phyloP scores from a whole-genome alignment of 2,113 vertebrate genomes.

The Datnioides undecimradiatus region DNA sequence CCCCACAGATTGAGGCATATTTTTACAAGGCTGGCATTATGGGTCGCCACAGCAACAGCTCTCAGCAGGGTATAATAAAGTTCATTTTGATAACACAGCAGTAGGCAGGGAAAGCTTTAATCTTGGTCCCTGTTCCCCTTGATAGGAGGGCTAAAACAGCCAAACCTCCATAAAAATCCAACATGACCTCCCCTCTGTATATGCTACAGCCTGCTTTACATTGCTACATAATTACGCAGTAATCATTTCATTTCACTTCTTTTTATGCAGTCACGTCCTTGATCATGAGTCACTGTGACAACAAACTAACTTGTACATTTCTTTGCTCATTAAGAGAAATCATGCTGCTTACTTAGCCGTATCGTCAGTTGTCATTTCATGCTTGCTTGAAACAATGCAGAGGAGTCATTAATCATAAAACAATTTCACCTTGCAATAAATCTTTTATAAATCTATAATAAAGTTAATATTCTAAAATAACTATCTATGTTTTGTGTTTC shows the following conservation, averaged over 20 bases:
- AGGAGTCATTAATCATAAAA: neutral
- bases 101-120: conserved; percentile 65
- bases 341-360: neutral
- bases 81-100: conserved; percentile 77
- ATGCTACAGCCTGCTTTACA: neutral
- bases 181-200: conserved; percentile 10
- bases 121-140: conserved; percentile 57
- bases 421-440: neutral
- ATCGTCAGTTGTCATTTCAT: neutral
- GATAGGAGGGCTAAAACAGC: conserved; percentile 46
- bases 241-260: conserved; percentile 6
- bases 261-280: neutral
- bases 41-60: conserved; percentile 60
- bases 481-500: neutral
- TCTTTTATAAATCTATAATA: neutral
- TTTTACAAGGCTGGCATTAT: conserved; percentile 63
- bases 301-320: conserved; percentile 17
- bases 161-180: conserved; percentile 35
- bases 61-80: conserved; percentile 72
- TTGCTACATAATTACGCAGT: neutral
- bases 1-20: conserved; percentile 57
- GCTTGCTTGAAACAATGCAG: neutral
- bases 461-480: neutral
- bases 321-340: conserved; percentile 10
- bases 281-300: conserved; percentile 15